Base-by-base conservation (phyloP, 2,888 invertebrate genomes). In the Hirtodrosophila cameraria region DNA sequence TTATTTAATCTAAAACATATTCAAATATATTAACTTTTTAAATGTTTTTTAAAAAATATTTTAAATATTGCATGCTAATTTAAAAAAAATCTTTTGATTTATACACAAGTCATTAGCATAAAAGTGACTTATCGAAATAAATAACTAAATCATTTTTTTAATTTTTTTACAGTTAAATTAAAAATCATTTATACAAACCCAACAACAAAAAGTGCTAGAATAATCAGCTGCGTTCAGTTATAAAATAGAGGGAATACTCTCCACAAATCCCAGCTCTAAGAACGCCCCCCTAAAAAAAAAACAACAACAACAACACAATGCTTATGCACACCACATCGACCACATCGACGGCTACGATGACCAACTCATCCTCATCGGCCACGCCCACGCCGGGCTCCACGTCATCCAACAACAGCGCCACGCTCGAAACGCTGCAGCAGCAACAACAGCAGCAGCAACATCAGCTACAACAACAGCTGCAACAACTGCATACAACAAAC, bases 351-450 rank as follows among this genome's bases (percentile, higher is more conserved):
- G 79, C 83, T 30, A 88, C 88, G 35, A 81, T 81, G 80, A 81
- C 80, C 76, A 81, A 81, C 58, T 86, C 80, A 28, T 81, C 86
- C 15, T 81, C 87, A 1, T 86, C 88, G 62, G 86, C 86, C 62
- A 88, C 88, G 57, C 88, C 88, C 63, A 88, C 88, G 6, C 88
- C 89, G 25, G 88, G 87, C 46, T 88, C 88, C 2, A 84, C 82
- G 12, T 87, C 88, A 15, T 88, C 88, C 31, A 86, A 87, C 48
- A 84, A 88, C 42, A 89, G 84, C 69, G 88, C 87, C 41, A 88
- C 81, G 39, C 64, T 87, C 42, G 89, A 89, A 27, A 69, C 88
- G 35, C 67, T 75, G 16, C 75, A 76, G 18, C 67, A 85, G 54
- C 77, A 79, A 7, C 79, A 71, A 15, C 76, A 67, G 16, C 62